A percentile compares a stretch with the other conserved stretches of the same genome.
phyloP scores from a whole-genome alignment of 1,140 invertebrate species.

The Philotrypesis tridentata region DNA sequence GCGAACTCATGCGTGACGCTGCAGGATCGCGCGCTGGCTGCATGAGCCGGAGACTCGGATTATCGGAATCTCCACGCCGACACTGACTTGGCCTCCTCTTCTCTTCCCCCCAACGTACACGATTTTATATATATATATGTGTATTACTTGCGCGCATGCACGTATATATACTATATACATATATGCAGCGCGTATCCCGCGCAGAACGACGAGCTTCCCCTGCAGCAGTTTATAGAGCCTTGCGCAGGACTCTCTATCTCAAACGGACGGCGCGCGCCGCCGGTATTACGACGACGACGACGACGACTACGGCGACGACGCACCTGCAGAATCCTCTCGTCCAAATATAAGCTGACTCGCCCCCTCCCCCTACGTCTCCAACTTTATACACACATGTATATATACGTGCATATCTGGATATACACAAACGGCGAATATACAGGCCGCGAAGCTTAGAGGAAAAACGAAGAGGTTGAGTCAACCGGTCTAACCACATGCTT shows the following conservation, averaged over 20 bases:
- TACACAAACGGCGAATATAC: background rate
- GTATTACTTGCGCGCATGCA: no score
- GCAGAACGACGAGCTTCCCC: background rate
- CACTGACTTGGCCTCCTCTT: conserved; percentile 23
- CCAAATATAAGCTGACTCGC: conserved; percentile 28
- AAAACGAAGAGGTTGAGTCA: conserved; percentile 53
- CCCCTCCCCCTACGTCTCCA: background rate
- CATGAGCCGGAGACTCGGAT: background rate
- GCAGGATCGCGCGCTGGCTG: conserved; percentile 5
- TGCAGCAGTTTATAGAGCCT: background rate
- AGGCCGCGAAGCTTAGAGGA: background rate
- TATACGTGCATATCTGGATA: background rate
- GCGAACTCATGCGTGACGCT: conserved; percentile 37
- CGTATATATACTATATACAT: background rate
- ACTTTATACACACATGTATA: background rate
- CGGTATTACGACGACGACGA: no score
- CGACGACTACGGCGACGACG: background rate
- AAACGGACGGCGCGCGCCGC: background rate
- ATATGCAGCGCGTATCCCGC: background rate
- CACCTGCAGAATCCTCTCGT: background rate
- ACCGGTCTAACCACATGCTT: conserved; percentile 67
- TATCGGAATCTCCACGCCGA: conserved; percentile 35
- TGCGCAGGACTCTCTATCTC: background rate
- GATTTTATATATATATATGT: no score
- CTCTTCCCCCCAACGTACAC: no score